Conservation (phyloP, 2,113 vertebrate species). For the Zosterops pallidus region DNA sequence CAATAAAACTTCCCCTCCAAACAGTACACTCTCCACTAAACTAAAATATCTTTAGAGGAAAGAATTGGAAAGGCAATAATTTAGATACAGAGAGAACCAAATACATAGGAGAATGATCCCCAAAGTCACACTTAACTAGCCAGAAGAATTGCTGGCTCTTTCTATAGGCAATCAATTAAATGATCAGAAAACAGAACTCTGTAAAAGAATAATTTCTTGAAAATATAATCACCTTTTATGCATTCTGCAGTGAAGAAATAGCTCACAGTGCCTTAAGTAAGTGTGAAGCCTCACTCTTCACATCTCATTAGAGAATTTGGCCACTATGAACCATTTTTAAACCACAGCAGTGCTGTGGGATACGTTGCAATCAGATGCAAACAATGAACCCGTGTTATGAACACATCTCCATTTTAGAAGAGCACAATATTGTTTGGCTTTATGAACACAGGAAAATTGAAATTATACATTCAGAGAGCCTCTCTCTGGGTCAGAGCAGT, state of each 20-base stretch:
- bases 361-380: background rate
- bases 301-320: background rate
- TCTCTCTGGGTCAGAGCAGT: conserved; percentile 23
- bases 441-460: conserved; percentile 17
- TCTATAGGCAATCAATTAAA: background rate
- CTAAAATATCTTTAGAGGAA: background rate
- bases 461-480: conserved; percentile 16
- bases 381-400: background rate
- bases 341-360: background rate
- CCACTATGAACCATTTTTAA: background rate
- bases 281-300: background rate
- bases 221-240: background rate
- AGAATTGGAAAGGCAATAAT: background rate
- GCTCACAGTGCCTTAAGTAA: background rate
- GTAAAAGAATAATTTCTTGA: background rate
- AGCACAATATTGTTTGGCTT: conserved; percentile 5
- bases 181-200: background rate
- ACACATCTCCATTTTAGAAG: conserved; percentile 1
- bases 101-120: background rate
- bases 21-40: background rate
- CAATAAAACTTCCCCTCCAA: background rate
- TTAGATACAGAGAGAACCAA: background rate
- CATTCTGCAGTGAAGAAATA: background rate
- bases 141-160: background rate
- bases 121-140: background rate